Percentiles rank a stretch among this genome's conserved stretches.
These are phyloP conservation scores for Hydroisotoma schaefferi DNA, from an alignment of 2,888 invertebrate genomes.

Conservation along the genomic window DNA sequence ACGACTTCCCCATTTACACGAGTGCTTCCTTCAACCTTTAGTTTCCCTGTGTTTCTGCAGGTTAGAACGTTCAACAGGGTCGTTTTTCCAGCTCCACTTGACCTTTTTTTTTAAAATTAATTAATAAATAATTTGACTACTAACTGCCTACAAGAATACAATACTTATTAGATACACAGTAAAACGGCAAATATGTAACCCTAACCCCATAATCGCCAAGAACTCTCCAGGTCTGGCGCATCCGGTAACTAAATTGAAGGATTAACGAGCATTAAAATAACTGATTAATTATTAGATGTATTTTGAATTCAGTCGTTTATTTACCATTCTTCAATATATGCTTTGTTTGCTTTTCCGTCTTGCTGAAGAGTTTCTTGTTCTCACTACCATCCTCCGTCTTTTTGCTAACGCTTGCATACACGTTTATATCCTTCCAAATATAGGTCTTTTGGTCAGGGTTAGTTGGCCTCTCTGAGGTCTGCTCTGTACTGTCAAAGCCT, in stretches of 20 bases:
- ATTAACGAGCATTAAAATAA: neutral
- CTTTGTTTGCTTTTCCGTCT: constrained; percentile 20
- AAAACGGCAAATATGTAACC: too few species aligned
- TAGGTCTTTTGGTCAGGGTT: constrained; percentile 10
- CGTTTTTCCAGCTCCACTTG: constrained; percentile 83
- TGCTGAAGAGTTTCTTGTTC: neutral
- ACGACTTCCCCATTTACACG: constrained; percentile 75
- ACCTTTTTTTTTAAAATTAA: too few species aligned
- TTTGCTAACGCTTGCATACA: constrained; percentile 7
- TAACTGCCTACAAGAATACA: too few species aligned
- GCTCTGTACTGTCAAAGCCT: too few species aligned
- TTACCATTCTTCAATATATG: constrained; percentile 38
- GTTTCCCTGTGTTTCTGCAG: constrained; percentile 64
- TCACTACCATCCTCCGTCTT: neutral
- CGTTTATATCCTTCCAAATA: constrained; percentile 40
- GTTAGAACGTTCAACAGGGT: constrained; percentile 86
- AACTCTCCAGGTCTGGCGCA: constrained; percentile 80
- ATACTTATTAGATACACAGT: constrained; percentile 86
- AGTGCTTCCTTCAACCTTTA: constrained; percentile 61
- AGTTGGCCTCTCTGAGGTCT: too few species aligned
- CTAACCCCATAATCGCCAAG: constrained; percentile 81
- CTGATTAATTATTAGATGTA: too few species aligned
- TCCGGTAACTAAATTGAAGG: constrained; percentile 64
- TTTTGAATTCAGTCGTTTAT: too few species aligned
- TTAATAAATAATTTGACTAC: too few species aligned